These are phyloP conservation scores for Melanostigma gelatinosum DNA, from an alignment of 2,113 vertebrate species.

Conservation along the genomic window DNA sequence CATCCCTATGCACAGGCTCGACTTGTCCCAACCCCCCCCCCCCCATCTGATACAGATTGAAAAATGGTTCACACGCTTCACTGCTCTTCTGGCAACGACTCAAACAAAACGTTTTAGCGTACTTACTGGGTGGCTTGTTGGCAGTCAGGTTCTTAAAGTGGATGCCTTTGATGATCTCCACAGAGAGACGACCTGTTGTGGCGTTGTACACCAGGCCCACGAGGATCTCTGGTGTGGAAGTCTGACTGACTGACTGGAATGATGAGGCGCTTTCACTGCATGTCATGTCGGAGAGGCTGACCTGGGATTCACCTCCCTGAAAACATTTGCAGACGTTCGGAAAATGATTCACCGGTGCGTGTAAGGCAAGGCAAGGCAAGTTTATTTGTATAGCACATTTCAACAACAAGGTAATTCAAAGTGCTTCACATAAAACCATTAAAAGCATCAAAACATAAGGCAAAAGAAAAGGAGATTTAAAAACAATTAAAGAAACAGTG, in stretches of 20 bases:
- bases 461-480: no score
- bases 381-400: no score
- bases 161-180: constrained; percentile 99
- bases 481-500: no score
- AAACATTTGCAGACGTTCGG: constrained; percentile 51
- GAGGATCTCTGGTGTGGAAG: constrained; percentile 94
- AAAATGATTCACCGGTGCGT: not conserved
- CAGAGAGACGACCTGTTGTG: constrained; percentile 96
- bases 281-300: constrained; percentile 93
- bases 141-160: constrained; percentile 98
- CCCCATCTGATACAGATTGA: not conserved
- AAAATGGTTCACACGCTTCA: not conserved
- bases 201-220: constrained; percentile 96
- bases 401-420: no score
- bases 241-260: constrained; percentile 93
- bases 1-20: constrained; percentile 6
- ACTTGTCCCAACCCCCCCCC: not conserved
- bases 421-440: no score
- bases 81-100: not conserved
- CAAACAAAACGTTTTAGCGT: constrained; percentile 55
- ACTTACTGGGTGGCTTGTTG: constrained; percentile 99
- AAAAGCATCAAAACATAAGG: no score
- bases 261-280: constrained; percentile 94
- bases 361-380: no score
- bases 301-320: constrained; percentile 94